Evolutionary conservation across 2,888 invertebrate genomes (phyloP), one percentile per base, ranked within the genome.

Genomic region (Coenonympha glycerion): DNA sequence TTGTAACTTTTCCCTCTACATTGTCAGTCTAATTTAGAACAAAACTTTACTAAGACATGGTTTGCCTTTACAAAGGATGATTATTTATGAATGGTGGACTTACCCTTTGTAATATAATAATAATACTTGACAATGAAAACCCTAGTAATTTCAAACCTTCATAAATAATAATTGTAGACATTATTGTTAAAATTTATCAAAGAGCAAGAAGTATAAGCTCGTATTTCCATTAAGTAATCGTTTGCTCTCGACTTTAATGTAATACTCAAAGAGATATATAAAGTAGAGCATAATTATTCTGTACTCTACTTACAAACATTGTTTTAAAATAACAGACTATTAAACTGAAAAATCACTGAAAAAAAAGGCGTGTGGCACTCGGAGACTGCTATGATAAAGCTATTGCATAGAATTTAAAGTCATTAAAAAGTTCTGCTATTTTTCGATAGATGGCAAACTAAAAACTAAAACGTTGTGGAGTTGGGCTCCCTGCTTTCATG

Each of bases 101-200:
- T 19, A 3, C 22, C 22, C 15, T 15, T 39, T 39, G 22, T 39
- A 22, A 39, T 9, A 11, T 24, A 15, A 24, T 39, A 22, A n/a
- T n/a, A n/a, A 24, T 39, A 15, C 22, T 39, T 39, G 13, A 15
- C 6, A 39, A 24, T 39, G 1, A 13, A 39, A 8, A 34, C 19
- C 19, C 19, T 36, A 19, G n/a, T 36, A 36, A n/a, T 15, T 16
- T 15, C 6, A 31, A 31, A 6, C 6, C 31, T 15, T 15, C 8
- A 6, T 15, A 16, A 31, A 31, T 31, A 16, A 31, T 31, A 8
- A 18, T 19, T 19, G 19, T 6, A 36, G 19, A 6, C n/a, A 6
- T n/a, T 36, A 36, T 36, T 19, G 36, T 36, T 21, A n/a, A 34
- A 34, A 34, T 30, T 30, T 30, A 36, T 36, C 36, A 36, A 36